Evolutionary conservation across 2,797 vertebrate species (phyloP), one percentile per base, ranked within the genome.

Genomic region (Iguana delicatissima): DNA sequence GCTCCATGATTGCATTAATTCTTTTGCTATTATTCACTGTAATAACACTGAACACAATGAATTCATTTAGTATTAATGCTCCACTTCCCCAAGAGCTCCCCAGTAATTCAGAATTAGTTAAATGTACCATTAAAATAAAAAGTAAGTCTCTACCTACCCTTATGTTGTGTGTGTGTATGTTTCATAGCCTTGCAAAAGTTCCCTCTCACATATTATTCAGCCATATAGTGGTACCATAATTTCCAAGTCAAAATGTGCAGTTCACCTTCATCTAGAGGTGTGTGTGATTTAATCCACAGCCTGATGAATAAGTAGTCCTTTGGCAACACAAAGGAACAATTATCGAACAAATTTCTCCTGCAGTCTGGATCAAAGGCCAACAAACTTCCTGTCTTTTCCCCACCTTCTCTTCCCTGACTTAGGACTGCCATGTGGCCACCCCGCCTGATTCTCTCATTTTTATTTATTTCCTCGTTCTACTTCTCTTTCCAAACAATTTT

Each of bases 261-360:
- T 94, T 89, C 92, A 95, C 69, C 5, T 96, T 95, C 69, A 87
- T 93, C 93, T 89, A 95, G 89, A 93, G 95, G 80, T 87, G 26
- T 50, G 86, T 93, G 92, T 95, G 80, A 91, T 92, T 95, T 95
- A 96, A 97, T 95, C 90, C 84, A 93, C 92, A 95, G 93, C 93
- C 90, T 91, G 81, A 94, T 93, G 96, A 96, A 96, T 92, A 89
- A 95, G 42, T 80, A 55, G 52, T 89, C 77, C 89, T 96, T 94
- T 93, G 90, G 92, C 35, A 88, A 95, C 92, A 93, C 80, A 89
- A 92, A 97, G 92, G 90, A 95, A 64, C 46, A 89, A 89, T 94
- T 91, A 94, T 95, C 94, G 96, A 95, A 91, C 91, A 96, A 96
- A 89, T 80, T n/a, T 93, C 87, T 95, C 84, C 6, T 67, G 95